Base-by-base conservation (phyloP, 1,140 invertebrate species). In the Mya arenaria region DNA sequence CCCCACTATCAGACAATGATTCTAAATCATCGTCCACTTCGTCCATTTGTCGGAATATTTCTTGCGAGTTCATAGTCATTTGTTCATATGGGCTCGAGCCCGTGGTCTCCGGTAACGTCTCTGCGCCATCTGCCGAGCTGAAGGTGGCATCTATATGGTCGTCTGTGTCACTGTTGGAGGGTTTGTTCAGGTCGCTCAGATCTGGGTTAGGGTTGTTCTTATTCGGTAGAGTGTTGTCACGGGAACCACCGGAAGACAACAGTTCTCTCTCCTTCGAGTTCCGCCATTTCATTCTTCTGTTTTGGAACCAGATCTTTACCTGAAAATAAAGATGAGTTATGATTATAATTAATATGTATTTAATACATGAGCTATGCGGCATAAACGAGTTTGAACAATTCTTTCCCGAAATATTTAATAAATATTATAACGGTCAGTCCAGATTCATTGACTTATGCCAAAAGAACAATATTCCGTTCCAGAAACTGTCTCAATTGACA, bases 121-220 rank as follows among this genome's bases (percentile, higher is more conserved):
- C 65, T 25, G 52, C 28, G 17, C 62, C 72, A 69, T 55, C 60
- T 28, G 62, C 55, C 30, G 32, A 80, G 1, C 66, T 60, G 25
- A 72, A 81, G 41, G 77, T 79, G 0, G 60, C 36, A 17, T 80
- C 62, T 36, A 72, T 55, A 15, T 48, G 75, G 1, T 72, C 82
- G 17, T 83, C 86, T 1, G 82, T 65, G 30, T 83, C 71, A 44
- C 74, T 85, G 30, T 68, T 72, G 41, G 79, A 78, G 28, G 79
- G 82, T 19, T 86, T 86, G 28, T 86, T 96, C 5, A 97, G 97
- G 91, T 99, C 98, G 87, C 97, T 98, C 60, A 99, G 94, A 92
- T 99, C 98, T 0, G 98, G 98, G 93, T 98, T 97, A 0, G 98
- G 98, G 92, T 99, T 99, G 94, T 98, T 98, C 92, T 99, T 99